Evolutionary conservation across 2,888 invertebrate species (phyloP), one percentile per base, ranked within the genome.

Genomic region (Elysia crispata): DNA sequence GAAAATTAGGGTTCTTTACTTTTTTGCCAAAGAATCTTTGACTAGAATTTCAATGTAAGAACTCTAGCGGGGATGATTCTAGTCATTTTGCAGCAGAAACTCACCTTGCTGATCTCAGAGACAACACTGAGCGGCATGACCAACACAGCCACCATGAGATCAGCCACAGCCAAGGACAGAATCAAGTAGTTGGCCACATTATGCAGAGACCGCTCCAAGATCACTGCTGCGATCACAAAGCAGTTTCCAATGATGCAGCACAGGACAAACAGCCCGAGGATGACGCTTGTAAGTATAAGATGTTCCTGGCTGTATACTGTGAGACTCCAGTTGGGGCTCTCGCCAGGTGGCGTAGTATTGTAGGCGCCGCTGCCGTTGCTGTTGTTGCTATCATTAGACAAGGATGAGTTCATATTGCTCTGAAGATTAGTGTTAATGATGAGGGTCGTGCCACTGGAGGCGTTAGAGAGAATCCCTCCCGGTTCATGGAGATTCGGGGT

Each of bases 171-270:
- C 89, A 99, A 94, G 30, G 98, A 98, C 80, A 98, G 96, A 84
- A 99, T 98, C 91, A 99, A 94, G 92, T 98, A 98, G 94, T 98
- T 98, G 89, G 97, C 97, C 79, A 98, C 97, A 91, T 96, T 97
- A 72, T 97, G 97, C 80, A 98, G 94, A 92, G 97, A 97, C 87
- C 96, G 94, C 93, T 98, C 98, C 90, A 97, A 94, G 90, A 98
- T 94, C 89, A 99, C 98, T 86, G 99, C 99, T 60, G 98, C 97
- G 92, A 99, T 98, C 91, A 99, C 99, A 94, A 99, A 98, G 88
- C 98, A 96, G 93, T 99, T 99, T 89, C 99, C 99, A 91, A 98
- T 95, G 92, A 98, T 95, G 87, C 98, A 98, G 91, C 96, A 95
- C 89, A 98, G 94, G 92, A 98, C 98, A 94, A 98, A 96, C 89